Evolutionary conservation across 30 jellyfish, hydroid and myxozoan species (phyloP), one percentile per base, ranked within the genome.

Genomic region (Aurelia aurita complex sp. Pacific): DNA sequence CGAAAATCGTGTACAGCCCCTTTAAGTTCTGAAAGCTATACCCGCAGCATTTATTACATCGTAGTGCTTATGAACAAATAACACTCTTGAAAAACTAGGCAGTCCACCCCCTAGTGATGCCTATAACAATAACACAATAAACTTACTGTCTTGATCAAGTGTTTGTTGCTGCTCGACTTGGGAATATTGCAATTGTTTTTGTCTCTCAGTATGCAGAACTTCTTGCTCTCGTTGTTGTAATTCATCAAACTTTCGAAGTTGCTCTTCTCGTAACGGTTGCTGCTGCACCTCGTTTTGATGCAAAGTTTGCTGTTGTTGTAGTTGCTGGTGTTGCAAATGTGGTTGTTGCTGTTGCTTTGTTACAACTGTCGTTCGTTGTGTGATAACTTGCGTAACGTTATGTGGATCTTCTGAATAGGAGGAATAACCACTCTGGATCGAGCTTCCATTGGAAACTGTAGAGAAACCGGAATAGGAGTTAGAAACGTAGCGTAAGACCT

Each of bases 401-500:
- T 64, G 87, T 11, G 75, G 82, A 1, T 67, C 85, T 4, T 84
- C 87, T 32, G 85, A 68, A 54, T 23, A 60, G 10, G 87, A 84
- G 11, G 87, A 73, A 74, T 60, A 73, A 6, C 68, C 93, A 52
- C 93, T 84, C n/a, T 38, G 75, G 65, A 84, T 77, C 3, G 93
- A 84, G 43, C 93, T 74, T 32, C 82, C 87, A 83, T 83, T 65
- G 5, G 92, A 83, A 38, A 73, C 92, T 83, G 91, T 76, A 5
- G 59, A 76, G 5, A 35, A 18, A 73, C 11, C 2, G 29, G 32
- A 42, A 61, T 16, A 61, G 9, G 69, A 61, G 23, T 61, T 40
- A 40, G 9, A 40, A 40, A 9, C 52, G 52, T 9, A 40, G 52
- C 52, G 6, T 40, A 40, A 40, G 52, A 0, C 29, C 29, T 23